Evolutionary conservation across 2,888 invertebrate genomes (phyloP).

Genomic region (Ephialtes manifestator): DNA sequence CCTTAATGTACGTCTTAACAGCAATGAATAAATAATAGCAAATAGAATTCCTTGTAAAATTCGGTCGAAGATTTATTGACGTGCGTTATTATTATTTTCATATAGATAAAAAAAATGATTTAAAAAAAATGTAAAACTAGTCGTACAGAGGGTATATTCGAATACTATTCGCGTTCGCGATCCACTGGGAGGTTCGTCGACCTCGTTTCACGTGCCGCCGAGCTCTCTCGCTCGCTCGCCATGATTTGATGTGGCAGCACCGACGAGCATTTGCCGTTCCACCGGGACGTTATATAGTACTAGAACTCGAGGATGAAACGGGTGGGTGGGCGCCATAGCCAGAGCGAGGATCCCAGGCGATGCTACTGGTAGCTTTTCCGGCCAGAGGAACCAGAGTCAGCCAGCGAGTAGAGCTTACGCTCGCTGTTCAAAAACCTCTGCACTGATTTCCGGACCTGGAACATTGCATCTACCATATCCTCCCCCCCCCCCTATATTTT

Average conservation of each 20-base stretch:
- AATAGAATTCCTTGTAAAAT: neutral
- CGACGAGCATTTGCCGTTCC: constrained; percentile 49
- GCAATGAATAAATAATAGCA: too few relatives aligned
- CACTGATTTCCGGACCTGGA: constrained; percentile 40
- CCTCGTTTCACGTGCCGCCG: constrained; percentile 61
- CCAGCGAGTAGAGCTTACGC: constrained; percentile 13
- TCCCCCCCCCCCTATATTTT: neutral
- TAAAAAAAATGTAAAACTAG: constrained; percentile 18
- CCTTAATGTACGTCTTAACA: too few relatives aligned
- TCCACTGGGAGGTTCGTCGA: constrained; percentile 49
- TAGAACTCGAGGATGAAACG: constrained; percentile 33
- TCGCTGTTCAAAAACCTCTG: constrained; percentile 42
- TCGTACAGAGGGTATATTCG: neutral
- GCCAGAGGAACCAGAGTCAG: constrained; percentile 13
- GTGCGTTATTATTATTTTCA: neutral
- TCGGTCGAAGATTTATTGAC: neutral
- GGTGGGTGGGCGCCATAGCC: constrained; percentile 36
- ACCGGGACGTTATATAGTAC: constrained; percentile 35
- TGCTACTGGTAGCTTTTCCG: constrained; percentile 27
- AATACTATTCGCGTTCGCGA: constrained; percentile 38
- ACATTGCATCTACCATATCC: constrained; percentile 13
- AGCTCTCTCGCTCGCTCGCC: constrained; percentile 39
- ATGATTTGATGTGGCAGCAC: constrained; percentile 57
- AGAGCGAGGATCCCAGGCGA: constrained; percentile 17
- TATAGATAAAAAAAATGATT: constrained; percentile 4